Conservation (phyloP, 2,113 vertebrate genomes). For the Rallus limicola region DNA sequence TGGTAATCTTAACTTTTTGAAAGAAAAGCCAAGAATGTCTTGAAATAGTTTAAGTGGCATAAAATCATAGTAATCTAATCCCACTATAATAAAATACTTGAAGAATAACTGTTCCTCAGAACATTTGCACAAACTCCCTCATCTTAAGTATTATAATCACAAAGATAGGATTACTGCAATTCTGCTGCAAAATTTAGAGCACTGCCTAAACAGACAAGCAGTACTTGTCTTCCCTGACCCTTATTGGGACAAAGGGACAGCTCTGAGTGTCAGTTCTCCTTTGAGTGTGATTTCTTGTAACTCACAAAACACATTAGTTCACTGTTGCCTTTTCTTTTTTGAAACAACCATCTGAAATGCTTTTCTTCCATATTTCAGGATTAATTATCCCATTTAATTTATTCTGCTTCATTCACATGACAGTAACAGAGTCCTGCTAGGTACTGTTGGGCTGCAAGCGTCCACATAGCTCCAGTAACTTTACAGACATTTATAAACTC, state of each 20-base stretch:
- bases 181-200: background rate
- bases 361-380: background rate
- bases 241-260: background rate
- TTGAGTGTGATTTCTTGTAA: background rate
- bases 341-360: background rate
- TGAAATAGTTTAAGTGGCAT: constrained; percentile 24
- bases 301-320: background rate
- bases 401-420: background rate
- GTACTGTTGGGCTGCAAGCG: background rate
- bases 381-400: background rate
- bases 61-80: constrained; percentile 25
- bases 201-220: background rate
- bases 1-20: background rate
- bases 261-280: background rate
- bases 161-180: constrained; percentile 20
- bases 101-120: constrained; percentile 17
- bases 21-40: background rate
- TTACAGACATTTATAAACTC: background rate
- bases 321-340: background rate
- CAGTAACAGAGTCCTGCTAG: background rate
- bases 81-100: constrained; percentile 1
- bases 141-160: constrained; percentile 10
- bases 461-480: background rate
- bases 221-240: background rate
- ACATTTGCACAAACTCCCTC: background rate